Evolutionary conservation across 1,140 invertebrate genomes (phyloP).

Genomic region (Bombus haemorrhoidalis): DNA sequence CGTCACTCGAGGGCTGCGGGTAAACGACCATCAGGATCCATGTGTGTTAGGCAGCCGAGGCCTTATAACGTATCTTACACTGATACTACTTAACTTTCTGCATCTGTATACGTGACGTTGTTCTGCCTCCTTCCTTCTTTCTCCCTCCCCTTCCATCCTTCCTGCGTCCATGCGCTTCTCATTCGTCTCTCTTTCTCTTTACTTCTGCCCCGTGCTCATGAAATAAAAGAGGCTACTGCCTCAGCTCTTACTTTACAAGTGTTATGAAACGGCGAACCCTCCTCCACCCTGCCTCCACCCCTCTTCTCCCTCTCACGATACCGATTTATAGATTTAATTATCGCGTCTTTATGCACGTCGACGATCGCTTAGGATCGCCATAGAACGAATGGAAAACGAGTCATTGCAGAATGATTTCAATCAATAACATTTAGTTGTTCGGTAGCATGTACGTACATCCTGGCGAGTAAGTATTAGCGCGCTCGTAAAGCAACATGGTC

Average conservation of each 20-base stretch:
- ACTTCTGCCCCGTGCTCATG: neutral
- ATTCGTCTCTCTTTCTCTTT: conserved; percentile 19
- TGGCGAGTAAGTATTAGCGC: neutral
- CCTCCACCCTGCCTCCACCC: neutral
- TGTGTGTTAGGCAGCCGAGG: conserved; percentile 70
- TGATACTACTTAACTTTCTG: conserved; percentile 65
- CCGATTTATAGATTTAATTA: conserved; percentile 67
- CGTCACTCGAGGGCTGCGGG: conserved; percentile 80
- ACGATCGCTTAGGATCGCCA: neutral
- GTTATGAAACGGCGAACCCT: conserved; percentile 58
- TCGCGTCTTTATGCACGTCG: conserved; percentile 33
- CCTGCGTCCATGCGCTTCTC: too few relatives aligned
- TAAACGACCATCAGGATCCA: conserved; percentile 81
- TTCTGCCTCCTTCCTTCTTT: conserved; percentile 44
- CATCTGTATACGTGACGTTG: conserved; percentile 56
- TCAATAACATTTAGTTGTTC: neutral
- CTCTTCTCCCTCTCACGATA: conserved; percentile 20
- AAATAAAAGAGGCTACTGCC: conserved; percentile 48
- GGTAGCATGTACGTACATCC: neutral
- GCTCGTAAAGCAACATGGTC: neutral
- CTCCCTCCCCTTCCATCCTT: neutral
- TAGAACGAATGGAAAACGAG: neutral
- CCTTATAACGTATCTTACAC: conserved; percentile 66
- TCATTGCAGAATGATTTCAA: neutral
- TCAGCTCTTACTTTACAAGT: conserved; percentile 59